A percentile compares a stretch with the other conserved stretches of the same genome.
Evolutionary conservation across 2,888 invertebrate species (phyloP).

Genomic region (Patella depressa): DNA sequence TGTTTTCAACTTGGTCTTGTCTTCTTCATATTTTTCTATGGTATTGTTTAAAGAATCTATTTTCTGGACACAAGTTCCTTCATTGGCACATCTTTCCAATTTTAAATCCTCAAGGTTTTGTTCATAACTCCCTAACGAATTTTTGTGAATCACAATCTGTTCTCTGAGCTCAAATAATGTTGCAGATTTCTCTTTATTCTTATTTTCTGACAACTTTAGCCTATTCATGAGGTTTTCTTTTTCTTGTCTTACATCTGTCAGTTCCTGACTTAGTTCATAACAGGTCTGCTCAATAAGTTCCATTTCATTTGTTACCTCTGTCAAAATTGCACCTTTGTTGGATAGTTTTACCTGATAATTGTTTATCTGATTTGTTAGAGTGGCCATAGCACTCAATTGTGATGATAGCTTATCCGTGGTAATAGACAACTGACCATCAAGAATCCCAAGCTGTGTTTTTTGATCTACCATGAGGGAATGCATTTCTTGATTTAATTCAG

Average conservation of each 20-base stretch:
- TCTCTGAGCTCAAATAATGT: background rate
- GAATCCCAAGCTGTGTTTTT: background rate
- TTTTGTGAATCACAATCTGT: background rate
- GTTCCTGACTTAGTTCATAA: slow-evolving; percentile 26
- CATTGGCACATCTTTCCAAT: background rate
- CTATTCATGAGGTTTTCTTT: slow-evolving; percentile 1
- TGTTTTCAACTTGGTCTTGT: slow-evolving; percentile 19
- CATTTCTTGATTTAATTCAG: no score
- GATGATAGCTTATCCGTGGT: background rate
- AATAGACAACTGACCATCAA: background rate
- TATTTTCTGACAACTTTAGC: slow-evolving; percentile 9
- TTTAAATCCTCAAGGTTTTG: background rate
- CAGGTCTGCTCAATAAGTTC: slow-evolving; percentile 34
- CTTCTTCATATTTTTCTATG: slow-evolving; percentile 17
- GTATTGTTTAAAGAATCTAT: slow-evolving; percentile 3
- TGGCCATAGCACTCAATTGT: background rate
- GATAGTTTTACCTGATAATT: slow-evolving; percentile 27
- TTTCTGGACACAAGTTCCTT: slow-evolving; percentile 1
- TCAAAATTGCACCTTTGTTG: slow-evolving; percentile 29
- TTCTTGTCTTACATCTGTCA: slow-evolving; percentile 15
- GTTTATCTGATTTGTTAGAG: background rate
- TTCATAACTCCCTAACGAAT: slow-evolving; percentile 11
- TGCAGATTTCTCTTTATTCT: background rate
- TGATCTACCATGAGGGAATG: no score
- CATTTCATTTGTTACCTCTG: slow-evolving; percentile 27